These are phyloP conservation scores for Volucella inanis DNA, from an alignment of 2,888 invertebrate species.

Conservation along the genomic window DNA sequence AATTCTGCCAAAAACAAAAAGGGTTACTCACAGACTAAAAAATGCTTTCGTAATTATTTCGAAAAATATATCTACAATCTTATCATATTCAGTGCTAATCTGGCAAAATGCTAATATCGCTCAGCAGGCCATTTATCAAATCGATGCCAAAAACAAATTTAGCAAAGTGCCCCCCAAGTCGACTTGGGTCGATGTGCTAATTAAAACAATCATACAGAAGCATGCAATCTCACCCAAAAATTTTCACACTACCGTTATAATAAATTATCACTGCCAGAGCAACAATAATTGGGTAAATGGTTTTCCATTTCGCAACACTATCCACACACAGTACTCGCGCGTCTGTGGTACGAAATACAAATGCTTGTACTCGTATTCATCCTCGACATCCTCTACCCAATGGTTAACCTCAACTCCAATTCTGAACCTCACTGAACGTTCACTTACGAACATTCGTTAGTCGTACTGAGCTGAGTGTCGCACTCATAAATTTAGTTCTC, in stretches of 20 bases:
- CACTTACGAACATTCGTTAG: not conserved
- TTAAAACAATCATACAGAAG: slow-evolving; percentile 65
- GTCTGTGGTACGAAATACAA: not conserved
- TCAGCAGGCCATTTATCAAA: slow-evolving; percentile 66
- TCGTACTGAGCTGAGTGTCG: slow-evolving; percentile 62
- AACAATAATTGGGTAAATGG: slow-evolving; percentile 61
- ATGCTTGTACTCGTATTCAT: too few species aligned
- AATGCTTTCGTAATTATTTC: slow-evolving; percentile 32
- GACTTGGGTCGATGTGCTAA: slow-evolving; percentile 64
- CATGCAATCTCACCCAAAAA: slow-evolving; percentile 60
- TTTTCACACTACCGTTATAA: slow-evolving; percentile 63
- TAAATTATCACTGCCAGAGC: slow-evolving; percentile 62
- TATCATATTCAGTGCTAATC: slow-evolving; percentile 46
- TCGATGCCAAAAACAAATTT: slow-evolving; percentile 73
- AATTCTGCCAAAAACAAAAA: slow-evolving; percentile 1
- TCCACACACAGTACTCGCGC: slow-evolving; percentile 5
- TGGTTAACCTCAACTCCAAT: not conserved
- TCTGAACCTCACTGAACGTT: too few species aligned
- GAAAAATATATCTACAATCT: slow-evolving; percentile 57
- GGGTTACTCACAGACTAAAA: not conserved
- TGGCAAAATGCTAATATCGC: slow-evolving; percentile 61
- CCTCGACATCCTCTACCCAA: too few species aligned
- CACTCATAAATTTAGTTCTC: slow-evolving; percentile 81
- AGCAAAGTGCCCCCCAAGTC: slow-evolving; percentile 59
- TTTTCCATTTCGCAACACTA: slow-evolving; percentile 57